Percentiles rank a stretch among this genome's conserved stretches.
Conservation (phyloP, 2,113 vertebrate species). For the Monopterus albus region DNA sequence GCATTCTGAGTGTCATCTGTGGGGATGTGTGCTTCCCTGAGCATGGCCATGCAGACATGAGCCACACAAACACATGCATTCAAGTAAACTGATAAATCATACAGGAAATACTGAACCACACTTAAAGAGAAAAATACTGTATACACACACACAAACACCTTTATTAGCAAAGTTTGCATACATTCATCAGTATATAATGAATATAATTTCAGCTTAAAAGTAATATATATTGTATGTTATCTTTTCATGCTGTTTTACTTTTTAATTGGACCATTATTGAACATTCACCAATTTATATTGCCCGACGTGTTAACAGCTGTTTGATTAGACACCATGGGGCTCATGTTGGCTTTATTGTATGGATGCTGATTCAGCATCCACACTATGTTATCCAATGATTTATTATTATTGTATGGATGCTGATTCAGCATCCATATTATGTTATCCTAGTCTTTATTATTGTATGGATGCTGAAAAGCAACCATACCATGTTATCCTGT, state of each 20-base stretch:
- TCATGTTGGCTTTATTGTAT: constrained; percentile 1
- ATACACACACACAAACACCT: neutral
- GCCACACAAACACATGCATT: constrained; percentile 5
- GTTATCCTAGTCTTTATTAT: no score
- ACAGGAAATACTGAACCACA: neutral
- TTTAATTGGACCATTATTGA: constrained; percentile 27
- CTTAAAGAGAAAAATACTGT: neutral
- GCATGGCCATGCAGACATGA: constrained; percentile 37
- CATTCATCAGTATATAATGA: neutral
- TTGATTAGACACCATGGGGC: neutral
- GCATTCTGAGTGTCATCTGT: constrained; percentile 92
- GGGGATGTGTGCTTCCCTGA: constrained; percentile 76
- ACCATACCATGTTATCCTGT: no score
- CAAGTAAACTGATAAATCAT: constrained; percentile 8
- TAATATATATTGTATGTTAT: neutral
- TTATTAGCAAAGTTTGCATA: neutral
- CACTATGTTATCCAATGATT: no score
- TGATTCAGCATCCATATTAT: no score
- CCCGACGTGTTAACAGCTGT: constrained; percentile 38
- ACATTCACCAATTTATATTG: neutral
- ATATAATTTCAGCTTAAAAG: neutral
- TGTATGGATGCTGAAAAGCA: no score
- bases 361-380: no score
- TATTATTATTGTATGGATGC: no score
- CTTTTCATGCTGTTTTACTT: neutral